Evolutionary conservation across 2,797 vertebrate species (phyloP), one percentile per base, ranked within the genome.

Genomic region (Pipistrellus pipistrellus): DNA sequence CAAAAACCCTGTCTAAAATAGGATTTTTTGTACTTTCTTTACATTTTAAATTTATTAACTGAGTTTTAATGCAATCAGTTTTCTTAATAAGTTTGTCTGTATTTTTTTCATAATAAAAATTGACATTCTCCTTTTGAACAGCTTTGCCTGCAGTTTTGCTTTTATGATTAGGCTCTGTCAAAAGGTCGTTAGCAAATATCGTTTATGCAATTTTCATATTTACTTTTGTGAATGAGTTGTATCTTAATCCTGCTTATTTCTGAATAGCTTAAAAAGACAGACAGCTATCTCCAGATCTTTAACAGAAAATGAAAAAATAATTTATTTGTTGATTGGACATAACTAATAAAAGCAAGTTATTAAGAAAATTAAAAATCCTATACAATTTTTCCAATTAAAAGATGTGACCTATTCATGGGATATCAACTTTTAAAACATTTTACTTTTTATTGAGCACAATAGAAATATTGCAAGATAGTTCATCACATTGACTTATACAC

Each of bases 141-240:
- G 4, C 27, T 48, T 0, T 76, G 1, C 64, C 92, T 95, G 5
- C 3, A 73, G 2, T 20, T 94, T 86, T 48, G 1, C 48, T 95
- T 91, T 95, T 86, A 35, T 87, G 27, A 78, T 76, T 41, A 14
- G 20, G 1, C 81, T 75, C n/a, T 68, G 27, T 76, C 32, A n/a
- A 80, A 95, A 95, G 55, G 55, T 73, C 12, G 27, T 51, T 32
- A 85, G 14, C 1, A 20, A 96, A 96, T 95, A 95, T 89, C 18
- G 2, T 76, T 86, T 85, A 91, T 68, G 51, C 78, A 96, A 86
- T 88, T 92, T 21, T 4, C 91, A 7, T 93, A 94, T 96, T 97
- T 97, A 91, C 41, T 80, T 46, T 72, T 93, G 41, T n/a, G 94
- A 97, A 90, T 38, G 57, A 96, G 46, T 32, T 97, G 44, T 97